phyloP scores from a whole-genome alignment of 2,113 vertebrate species.

The Melanerpes formicivorus region DNA sequence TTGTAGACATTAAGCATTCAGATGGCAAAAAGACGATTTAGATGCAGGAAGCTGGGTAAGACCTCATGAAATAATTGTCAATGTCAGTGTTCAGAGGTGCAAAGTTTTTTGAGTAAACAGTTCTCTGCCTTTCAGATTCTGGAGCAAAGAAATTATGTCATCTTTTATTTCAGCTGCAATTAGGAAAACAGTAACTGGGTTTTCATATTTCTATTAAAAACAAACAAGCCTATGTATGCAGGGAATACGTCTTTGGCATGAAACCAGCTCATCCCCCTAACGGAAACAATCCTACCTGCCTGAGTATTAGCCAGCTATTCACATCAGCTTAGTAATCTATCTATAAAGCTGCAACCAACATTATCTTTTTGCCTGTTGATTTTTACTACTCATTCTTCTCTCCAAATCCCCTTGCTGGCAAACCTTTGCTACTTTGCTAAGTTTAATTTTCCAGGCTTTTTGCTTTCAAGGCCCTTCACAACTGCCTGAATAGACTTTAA shows the following conservation, averaged over 20 bases:
- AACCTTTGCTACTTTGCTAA: not conserved
- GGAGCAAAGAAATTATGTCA: not conserved
- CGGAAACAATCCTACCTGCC: not conserved
- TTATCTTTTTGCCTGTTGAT: not conserved
- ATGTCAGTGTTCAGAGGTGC: not conserved
- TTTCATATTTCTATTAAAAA: not conserved
- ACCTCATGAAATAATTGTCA: not conserved
- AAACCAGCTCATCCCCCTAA: not conserved
- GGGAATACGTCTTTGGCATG: not conserved
- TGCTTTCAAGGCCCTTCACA: not conserved
- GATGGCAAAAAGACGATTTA: not conserved
- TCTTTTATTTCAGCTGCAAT: not conserved
- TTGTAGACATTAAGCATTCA: not conserved
- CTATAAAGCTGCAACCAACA: not conserved
- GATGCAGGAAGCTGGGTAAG: not conserved
- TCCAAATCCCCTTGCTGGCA: not conserved
- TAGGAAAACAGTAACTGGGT: not conserved
- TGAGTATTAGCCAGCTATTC: not conserved
- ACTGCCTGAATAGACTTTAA: not conserved
- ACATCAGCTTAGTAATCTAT: not conserved
- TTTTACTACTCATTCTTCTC: not conserved
- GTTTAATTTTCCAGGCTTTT: not conserved
- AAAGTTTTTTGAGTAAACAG: not conserved
- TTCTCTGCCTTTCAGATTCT: not conserved
- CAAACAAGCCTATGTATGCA: not conserved